Evolutionary conservation across 92 coral and sea anemone genomes (phyloP), one percentile per base, ranked within the genome.

Genomic region (Umimayanthus kanabou): DNA sequence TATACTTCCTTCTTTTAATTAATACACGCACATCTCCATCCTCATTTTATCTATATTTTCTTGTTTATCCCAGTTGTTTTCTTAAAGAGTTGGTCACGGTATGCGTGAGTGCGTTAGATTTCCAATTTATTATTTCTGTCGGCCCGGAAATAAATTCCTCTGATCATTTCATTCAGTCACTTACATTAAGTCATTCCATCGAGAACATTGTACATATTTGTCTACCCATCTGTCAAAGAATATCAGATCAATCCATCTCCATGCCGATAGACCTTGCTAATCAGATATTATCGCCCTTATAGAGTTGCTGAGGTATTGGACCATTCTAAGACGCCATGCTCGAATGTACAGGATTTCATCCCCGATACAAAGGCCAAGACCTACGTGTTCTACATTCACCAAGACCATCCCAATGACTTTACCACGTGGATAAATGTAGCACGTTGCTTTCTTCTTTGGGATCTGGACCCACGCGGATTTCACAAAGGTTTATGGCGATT

Each of bases 401-500:
- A 88, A 88, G 26, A 73, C 8, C 22, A 1, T 28, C 10, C 53
- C 9, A 13, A 23, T 5, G 90, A 91, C 85, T 89, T 42, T 83
- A 67, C 26, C 11, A 91, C 93, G 1, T 91, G 93, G 93, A 80
- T 16, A 0, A 89, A 89, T 58, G 72, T 91, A 1, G 93, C 93
- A 8, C 66, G 92, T 28, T 91, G 93, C 29, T 87, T 91, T 30
- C 82, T 80, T 9, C 84, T 89, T 88, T 91, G 93, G 93, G 93
- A 91, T 55, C 74, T 91, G 16, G 93, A 89, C 53, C 87, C 85
- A 8, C 78, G 93, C 28, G 93, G 93, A 64, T 91, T 85, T 58
- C 93, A 91, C 28, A 89, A 88, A 30, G 57, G 91, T 39, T 79
- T 88, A 85, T 91, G 93, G 93, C 80, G 93, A 76, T 91, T 91